Conservation (phyloP, 2,797 vertebrate genomes). For the Cossypha niveicapilla region DNA sequence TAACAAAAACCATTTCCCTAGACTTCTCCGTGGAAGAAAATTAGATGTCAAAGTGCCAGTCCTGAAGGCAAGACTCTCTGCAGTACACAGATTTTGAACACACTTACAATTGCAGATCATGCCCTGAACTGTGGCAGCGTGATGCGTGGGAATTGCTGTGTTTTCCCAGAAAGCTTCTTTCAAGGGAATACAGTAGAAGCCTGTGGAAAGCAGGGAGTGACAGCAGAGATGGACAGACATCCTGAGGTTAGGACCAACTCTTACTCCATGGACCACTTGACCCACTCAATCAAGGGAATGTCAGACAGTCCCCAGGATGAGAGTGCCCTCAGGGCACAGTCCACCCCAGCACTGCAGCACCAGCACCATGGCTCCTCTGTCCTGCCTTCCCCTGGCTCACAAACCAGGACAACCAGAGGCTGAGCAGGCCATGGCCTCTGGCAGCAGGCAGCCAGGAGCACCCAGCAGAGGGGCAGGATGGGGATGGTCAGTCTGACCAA, state of each 20-base stretch:
- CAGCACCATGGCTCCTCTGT: not conserved
- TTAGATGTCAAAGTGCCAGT: not conserved
- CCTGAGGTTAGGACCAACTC: not conserved
- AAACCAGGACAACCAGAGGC: not conserved
- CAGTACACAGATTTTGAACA: not conserved
- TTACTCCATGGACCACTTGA: not conserved
- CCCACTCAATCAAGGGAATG: not conserved
- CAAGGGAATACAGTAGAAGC: not conserved
- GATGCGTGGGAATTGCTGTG: not conserved
- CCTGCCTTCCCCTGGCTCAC: not conserved
- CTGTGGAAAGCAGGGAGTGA: not conserved
- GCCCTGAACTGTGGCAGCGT: not conserved
- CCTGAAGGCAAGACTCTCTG: conserved; percentile 11
- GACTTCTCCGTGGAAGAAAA: conserved; percentile 14
- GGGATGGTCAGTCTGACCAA: not conserved
- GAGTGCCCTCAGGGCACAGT: not conserved
- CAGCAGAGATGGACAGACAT: not conserved
- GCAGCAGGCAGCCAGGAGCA: not conserved
- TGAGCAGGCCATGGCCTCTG: not conserved
- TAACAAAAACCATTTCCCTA: not conserved
- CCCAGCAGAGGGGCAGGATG: fast-evolving
- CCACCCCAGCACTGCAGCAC: not conserved
- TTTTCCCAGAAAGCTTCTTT: conserved; percentile 26
- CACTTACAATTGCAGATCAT: not conserved
- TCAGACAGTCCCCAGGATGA: not conserved